A percentile compares a stretch with the other conserved stretches of the same genome.
phyloP scores from a whole-genome alignment of 2,113 vertebrate genomes.

The Columba janthina region DNA sequence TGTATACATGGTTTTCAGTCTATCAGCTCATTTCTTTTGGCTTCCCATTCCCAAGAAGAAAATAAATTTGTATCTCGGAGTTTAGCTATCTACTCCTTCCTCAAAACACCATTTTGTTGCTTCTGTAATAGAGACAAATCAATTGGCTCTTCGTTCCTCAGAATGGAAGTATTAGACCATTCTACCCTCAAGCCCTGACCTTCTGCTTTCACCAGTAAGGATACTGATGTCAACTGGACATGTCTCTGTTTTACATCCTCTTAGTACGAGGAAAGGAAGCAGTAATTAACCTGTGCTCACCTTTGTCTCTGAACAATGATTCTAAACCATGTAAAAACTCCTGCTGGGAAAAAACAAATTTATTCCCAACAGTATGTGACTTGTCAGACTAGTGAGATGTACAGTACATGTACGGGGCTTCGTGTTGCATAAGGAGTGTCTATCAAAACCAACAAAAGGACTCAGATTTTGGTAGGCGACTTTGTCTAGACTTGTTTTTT shows the following conservation, averaged over 20 bases:
- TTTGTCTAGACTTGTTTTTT: background rate
- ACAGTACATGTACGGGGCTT: fast-evolving
- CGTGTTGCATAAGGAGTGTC: background rate
- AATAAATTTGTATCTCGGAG: background rate
- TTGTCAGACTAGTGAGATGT: background rate
- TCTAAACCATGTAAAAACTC: background rate
- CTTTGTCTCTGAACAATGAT: background rate
- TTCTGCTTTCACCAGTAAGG: background rate
- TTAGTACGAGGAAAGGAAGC: background rate
- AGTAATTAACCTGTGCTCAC: background rate
- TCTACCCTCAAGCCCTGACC: background rate
- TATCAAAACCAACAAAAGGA: background rate
- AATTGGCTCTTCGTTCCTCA: background rate
- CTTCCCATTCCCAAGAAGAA: background rate
- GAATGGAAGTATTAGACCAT: background rate
- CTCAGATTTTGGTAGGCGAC: background rate
- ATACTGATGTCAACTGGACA: background rate
- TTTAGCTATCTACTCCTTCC: background rate
- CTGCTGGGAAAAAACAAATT: background rate
- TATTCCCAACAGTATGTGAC: background rate
- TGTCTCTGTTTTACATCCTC: background rate
- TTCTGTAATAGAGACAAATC: background rate
- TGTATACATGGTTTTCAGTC: background rate
- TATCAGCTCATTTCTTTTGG: background rate
- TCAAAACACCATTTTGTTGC: background rate